A percentile compares a stretch with the other conserved stretches of the same genome.
These are phyloP conservation scores for Amiota communis DNA, from an alignment of 2,888 invertebrate species.

Conservation along the genomic window DNA sequence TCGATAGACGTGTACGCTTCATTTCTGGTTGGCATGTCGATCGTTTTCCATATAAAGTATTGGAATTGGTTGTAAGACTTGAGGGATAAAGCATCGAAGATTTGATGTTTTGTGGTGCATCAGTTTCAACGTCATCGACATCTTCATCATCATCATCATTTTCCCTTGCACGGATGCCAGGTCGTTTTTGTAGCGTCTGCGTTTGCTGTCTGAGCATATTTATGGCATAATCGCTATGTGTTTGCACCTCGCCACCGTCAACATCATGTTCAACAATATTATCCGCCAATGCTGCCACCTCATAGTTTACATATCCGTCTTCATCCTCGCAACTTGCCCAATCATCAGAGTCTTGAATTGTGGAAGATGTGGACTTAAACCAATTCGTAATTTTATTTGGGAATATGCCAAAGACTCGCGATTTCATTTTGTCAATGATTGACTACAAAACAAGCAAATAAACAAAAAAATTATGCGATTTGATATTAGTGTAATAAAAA, in stretches of 20 bases:
- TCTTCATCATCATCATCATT: slow-evolving; percentile 40
- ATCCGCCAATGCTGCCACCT: slow-evolving; percentile 56
- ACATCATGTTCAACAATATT: slow-evolving; percentile 59
- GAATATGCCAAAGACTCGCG: slow-evolving; percentile 69
- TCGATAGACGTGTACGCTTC: slow-evolving; percentile 48
- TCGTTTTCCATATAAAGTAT: background rate
- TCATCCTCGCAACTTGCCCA: slow-evolving; percentile 56
- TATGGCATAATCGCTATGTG: slow-evolving; percentile 51
- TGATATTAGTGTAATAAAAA: slow-evolving; percentile 2
- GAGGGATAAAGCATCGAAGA: background rate
- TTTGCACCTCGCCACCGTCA: slow-evolving; percentile 50
- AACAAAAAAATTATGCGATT: slow-evolving; percentile 18
- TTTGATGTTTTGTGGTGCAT: slow-evolving; percentile 7
- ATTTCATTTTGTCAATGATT: slow-evolving; percentile 71
- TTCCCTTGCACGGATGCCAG: slow-evolving; percentile 25
- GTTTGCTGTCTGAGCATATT: slow-evolving; percentile 42
- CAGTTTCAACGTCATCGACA: slow-evolving; percentile 50
- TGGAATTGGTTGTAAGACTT: background rate
- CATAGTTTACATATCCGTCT: slow-evolving; percentile 54
- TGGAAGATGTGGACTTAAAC: slow-evolving; percentile 65
- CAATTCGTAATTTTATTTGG: slow-evolving; percentile 69
- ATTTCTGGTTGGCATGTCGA: slow-evolving; percentile 44
- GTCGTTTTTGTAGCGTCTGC: slow-evolving; percentile 24
- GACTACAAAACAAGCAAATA: slow-evolving; percentile 65
- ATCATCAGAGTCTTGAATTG: slow-evolving; percentile 34